Base-by-base conservation (phyloP, 2,888 invertebrate species). In the Drosophila nr. perissopoda region DNA sequence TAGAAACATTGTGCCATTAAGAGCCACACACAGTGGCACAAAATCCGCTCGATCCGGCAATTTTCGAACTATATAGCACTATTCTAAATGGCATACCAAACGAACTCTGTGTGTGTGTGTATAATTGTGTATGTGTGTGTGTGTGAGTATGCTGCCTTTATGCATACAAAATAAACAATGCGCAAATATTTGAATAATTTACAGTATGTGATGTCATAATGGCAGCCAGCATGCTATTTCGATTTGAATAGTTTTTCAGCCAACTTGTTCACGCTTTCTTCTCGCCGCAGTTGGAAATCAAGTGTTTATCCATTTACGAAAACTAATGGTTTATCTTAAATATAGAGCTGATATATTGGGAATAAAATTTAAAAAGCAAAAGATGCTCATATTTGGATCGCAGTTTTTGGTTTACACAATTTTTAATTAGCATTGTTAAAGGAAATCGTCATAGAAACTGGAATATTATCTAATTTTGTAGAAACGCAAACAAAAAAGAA, bases 171-270 rank as follows among this genome's bases (percentile, higher is more conserved):
- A 59, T 72, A 76, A 89, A 76, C 88, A 76, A 82, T 70, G 48
- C 69, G 69, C 49, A 81, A 77, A 77, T 84, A 81, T 88, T 83
- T 75, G 74, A 88, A 88, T 88, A 83, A 88, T 88, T 90, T 80
- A 86, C 72, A 76, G 77, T 61, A 77, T 88, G 87, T 90, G 87
- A 88, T 88, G 87, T 88, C 87, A 90, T 90, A 82, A 82, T 68
- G 69, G 71, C 58, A 66, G 57, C 48, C 25, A 29, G 13, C 52
- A 40, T 42, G 61, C 40, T 51, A 67, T 63, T 64, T 70, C 42
- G 57, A 60, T 75, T 72, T 70, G 58, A 51, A 70, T 72, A 73
- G 54, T 64, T 76, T 60, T 70, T 72, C 57, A 58, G 59, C 66
- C 58, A 36, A 61, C 27, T 62, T 71, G 52, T 82, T 80, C 60